Evolutionary conservation across 2,797 vertebrate species (phyloP).

Genomic region (Pipistrellus kuhlii): DNA sequence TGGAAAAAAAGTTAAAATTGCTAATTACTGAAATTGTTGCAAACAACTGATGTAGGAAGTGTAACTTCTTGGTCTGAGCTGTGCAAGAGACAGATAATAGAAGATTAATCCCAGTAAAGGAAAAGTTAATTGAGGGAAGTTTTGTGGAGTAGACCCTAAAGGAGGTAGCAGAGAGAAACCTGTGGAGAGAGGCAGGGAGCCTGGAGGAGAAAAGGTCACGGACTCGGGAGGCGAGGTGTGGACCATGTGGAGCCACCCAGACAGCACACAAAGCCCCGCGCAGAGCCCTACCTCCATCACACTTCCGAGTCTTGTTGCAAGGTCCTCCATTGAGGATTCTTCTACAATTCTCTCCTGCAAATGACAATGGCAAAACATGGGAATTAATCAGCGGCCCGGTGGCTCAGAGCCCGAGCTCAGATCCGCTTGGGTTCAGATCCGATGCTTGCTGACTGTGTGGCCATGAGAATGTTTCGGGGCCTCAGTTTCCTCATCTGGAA

Average conservation of each 20-base stretch:
- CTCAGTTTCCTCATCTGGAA: neutral
- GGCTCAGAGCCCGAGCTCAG: neutral
- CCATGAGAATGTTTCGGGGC: neutral
- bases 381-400: neutral
- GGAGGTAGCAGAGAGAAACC: neutral
- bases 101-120: neutral
- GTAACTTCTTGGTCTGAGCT: neutral
- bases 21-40: neutral
- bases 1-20: neutral
- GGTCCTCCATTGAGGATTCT: neutral
- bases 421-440: neutral
- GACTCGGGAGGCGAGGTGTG: no score
- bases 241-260: no score
- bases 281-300: constrained; percentile 46
- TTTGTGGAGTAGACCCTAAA: neutral
- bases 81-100: neutral
- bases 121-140: neutral
- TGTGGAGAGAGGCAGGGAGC: neutral
- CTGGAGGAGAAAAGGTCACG: neutral
- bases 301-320: neutral
- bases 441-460: neutral
- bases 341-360: constrained; percentile 27
- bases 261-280: fast-evolving
- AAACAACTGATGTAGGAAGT: constrained; percentile 38
- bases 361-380: constrained; percentile 18